A percentile compares a stretch with the other conserved stretches of the same genome.
phyloP scores from a whole-genome alignment of 2,888 invertebrate species.

The Diabrotica balteata region DNA sequence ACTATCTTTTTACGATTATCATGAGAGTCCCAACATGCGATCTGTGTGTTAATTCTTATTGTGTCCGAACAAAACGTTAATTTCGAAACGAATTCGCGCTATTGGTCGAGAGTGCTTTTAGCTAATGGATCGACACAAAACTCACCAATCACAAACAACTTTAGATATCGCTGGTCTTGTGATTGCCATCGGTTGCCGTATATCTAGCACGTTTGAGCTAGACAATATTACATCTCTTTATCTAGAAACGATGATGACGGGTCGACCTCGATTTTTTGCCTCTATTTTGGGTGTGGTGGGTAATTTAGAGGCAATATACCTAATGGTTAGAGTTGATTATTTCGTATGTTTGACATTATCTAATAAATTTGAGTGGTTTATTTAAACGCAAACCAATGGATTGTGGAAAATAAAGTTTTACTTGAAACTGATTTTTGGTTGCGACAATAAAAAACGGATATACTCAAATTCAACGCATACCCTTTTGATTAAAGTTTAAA shows the following conservation, averaged over 20 bases:
- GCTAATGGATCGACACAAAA: conserved; percentile 58
- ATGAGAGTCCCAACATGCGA: conserved; percentile 41
- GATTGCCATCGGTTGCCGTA: conserved; percentile 37
- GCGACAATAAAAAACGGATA: too few relatives aligned
- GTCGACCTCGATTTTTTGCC: conserved; percentile 23
- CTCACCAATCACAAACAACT: conserved; percentile 55
- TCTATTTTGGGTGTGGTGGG: conserved; percentile 19
- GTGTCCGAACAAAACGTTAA: conserved; percentile 58
- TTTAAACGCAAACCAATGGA: not conserved
- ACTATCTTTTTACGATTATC: conserved; percentile 49
- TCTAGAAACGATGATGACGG: conserved; percentile 18
- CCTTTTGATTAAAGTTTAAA: too few relatives aligned
- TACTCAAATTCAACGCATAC: too few relatives aligned
- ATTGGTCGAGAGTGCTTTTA: conserved; percentile 56
- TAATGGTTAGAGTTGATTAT: conserved; percentile 30
- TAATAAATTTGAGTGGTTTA: conserved; percentile 21
- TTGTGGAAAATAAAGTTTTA: not conserved
- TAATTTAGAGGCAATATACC: conserved; percentile 30
- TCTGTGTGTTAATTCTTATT: conserved; percentile 50
- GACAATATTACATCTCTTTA: conserved; percentile 33
- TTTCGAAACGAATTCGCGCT: conserved; percentile 52
- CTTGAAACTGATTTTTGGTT: not conserved
- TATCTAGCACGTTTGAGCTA: conserved; percentile 25
- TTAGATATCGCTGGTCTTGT: conserved; percentile 51
- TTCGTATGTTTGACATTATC: conserved; percentile 15